Evolutionary conservation across 2,888 invertebrate species (phyloP).

Genomic region (Helobdella robusta): DNA sequence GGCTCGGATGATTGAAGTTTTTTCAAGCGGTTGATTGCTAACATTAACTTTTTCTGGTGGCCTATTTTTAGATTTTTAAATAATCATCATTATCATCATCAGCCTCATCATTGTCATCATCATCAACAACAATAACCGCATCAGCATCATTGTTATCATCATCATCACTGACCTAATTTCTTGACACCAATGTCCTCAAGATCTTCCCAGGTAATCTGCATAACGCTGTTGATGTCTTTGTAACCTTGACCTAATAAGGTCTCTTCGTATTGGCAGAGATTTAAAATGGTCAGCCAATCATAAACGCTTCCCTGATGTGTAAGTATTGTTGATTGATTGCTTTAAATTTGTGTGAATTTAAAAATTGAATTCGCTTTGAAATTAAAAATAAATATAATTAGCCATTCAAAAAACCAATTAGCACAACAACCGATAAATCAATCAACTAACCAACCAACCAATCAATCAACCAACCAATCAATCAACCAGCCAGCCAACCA

Average conservation of each 20-base stretch:
- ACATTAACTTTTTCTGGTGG: conserved; percentile 92
- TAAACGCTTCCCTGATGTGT: conserved; percentile 57
- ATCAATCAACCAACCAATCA: no score
- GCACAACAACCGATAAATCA: no score
- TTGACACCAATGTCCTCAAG: conserved; percentile 77
- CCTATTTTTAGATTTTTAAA: conserved; percentile 53
- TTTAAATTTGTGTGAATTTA: conserved; percentile 3
- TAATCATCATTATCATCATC: conserved; percentile 6
- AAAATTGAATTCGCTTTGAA: no score
- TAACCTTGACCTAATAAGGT: conserved; percentile 85
- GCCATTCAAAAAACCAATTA: no score
- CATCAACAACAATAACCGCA: no score
- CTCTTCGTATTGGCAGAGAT: conserved; percentile 82
- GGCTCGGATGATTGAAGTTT: conserved; percentile 54
- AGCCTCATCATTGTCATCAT: background rate
- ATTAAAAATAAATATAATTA: no score
- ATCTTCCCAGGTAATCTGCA: conserved; percentile 95
- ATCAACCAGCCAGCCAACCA: no score
- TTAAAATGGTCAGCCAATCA: conserved; percentile 78
- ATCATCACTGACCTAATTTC: conserved; percentile 48
- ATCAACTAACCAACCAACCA: no score
- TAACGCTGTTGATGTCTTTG: conserved; percentile 81
- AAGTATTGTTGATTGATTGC: background rate
- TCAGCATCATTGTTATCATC: background rate
- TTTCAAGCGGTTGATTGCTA: conserved; percentile 91